Base-by-base conservation (phyloP, 1,140 invertebrate species). In the Ganaspis sp. region DNA sequence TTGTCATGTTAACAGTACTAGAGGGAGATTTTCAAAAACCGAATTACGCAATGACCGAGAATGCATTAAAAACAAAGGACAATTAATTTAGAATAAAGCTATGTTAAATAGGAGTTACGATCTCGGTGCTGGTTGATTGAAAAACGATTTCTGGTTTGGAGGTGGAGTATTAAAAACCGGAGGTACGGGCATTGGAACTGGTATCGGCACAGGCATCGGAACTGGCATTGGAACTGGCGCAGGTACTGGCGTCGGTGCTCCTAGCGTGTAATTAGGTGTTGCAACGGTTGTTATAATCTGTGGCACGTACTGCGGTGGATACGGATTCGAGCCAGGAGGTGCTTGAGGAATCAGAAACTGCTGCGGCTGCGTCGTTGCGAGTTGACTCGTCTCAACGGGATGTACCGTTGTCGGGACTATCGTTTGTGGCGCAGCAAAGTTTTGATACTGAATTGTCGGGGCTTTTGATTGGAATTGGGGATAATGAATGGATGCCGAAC, bases 251-350 rank as follows among this genome's bases (percentile, higher is more conserved):
- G 85, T 79, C 29, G 85, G 82, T 1, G 85, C 71, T 0, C 85
- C 80, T 1, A 77, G 75, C 11, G 83, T 12, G n/a, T 64, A 64
- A 64, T 29, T 64, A 11, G 23, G 23, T 6, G 58, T 26, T 0
- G 77, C 4, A 69, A 77, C 38, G n/a, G 79, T 54, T 38, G 76
- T 76, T 19, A 81, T 64, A 2, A 84, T 64, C 8, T 64, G 81
- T 0, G 87, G 78, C 42, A 83, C 77, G 40, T 89, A 87, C 45
- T 89, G 88, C 1, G 90, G 90, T 9, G 90, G 90, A 77, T 91
- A 91, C 0, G 90, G 90, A 73, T 91, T 91, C 0, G 90, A 86
- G 5, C 89, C 90, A 12, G 90, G 90, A 15, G 90, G 90, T 21
- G 90, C 90, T 72, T 91, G 90, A 0, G 89, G 88, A 15, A 90